Percentiles rank a stretch among this genome's conserved stretches.
phyloP scores from a whole-genome alignment of 2,113 vertebrate species.

The Monarcha castaneiventris region DNA sequence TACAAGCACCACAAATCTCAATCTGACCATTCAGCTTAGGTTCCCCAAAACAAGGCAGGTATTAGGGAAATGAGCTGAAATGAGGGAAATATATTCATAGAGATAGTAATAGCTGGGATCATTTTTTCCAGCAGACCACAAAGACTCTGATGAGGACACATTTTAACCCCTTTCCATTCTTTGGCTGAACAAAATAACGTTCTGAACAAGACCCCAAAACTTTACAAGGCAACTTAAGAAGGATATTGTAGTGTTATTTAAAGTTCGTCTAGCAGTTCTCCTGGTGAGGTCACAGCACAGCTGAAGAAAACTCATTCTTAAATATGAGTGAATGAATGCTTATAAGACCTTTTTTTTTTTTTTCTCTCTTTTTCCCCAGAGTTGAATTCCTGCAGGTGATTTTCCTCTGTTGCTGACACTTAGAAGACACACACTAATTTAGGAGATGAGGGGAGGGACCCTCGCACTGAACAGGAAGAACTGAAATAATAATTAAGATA shows the following conservation, averaged over 20 bases:
- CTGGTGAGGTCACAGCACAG: not conserved
- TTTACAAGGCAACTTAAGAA: not conserved
- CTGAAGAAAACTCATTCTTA: slow-evolving; percentile 12
- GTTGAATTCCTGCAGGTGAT: not conserved
- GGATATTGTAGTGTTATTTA: not conserved
- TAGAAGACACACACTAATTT: not conserved
- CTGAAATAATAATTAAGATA: not conserved
- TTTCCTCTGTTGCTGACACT: not conserved
- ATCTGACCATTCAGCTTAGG: not conserved
- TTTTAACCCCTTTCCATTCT: slow-evolving; percentile 11
- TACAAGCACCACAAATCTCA: not conserved
- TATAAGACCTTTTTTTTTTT: not conserved
- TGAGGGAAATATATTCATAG: not conserved
- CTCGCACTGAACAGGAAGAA: slow-evolving; percentile 1
- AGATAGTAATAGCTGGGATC: not conserved
- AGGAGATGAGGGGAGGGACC: not conserved
- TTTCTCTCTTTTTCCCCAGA: not conserved
- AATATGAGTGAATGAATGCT: not conserved
- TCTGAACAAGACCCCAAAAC: not conserved
- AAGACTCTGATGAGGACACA: not conserved
- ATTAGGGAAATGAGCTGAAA: not conserved
- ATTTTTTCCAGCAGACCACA: not conserved
- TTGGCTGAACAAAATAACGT: not conserved
- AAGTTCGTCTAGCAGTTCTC: not conserved
- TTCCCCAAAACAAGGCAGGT: not conserved